Evolutionary conservation across 2,797 vertebrate species (phyloP), one percentile per base, ranked within the genome.

Genomic region (Prionace glauca): DNA sequence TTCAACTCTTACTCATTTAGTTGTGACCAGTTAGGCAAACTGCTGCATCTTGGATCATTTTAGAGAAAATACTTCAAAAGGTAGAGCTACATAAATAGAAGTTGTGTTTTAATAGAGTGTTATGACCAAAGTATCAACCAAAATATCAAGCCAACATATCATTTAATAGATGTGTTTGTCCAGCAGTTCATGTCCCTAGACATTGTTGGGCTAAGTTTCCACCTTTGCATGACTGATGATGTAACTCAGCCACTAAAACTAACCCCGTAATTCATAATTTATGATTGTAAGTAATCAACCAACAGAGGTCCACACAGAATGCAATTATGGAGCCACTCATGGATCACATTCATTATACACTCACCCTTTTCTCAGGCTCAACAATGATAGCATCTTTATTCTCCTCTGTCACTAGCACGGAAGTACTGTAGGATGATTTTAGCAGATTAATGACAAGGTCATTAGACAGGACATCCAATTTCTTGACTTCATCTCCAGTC

Each of bases 401-500:
- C 97, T 99, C 99, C 96, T 99, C 99, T 0, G 99, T 98, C 96
- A 99, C 98, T 96, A 99, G 97, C 96, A 98, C 98, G 3, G 99
- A 99, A 95, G 98, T 99, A 96, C 98, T 96, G 96, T 98, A 99
- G 96, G 99, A 99, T 20, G 99, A 98, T 96, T 97, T 98, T n/a
- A 99, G 98, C 99, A 99, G 99, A 96, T 99, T 99, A 97, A 99
- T 98, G 94, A 99, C 97, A 97, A 99, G 97, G 94, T 98, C 97
- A 69, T 99, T 99, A 65, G 99, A 99, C 87, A 99, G 96, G 12
- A 99, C 97, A 8, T 99, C 99, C 97, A 99, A 97, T 96, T 99
- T 99, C 97, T 99, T 99, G 97, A 98, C 98, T 1, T 99, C 98
- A 0, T 99, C 99, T 0, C 99, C 99, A 0, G 99, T 99, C 97